phyloP scores from a whole-genome alignment of 92 coral and sea anemone genomes.

The Palythoa caribaeorum region DNA sequence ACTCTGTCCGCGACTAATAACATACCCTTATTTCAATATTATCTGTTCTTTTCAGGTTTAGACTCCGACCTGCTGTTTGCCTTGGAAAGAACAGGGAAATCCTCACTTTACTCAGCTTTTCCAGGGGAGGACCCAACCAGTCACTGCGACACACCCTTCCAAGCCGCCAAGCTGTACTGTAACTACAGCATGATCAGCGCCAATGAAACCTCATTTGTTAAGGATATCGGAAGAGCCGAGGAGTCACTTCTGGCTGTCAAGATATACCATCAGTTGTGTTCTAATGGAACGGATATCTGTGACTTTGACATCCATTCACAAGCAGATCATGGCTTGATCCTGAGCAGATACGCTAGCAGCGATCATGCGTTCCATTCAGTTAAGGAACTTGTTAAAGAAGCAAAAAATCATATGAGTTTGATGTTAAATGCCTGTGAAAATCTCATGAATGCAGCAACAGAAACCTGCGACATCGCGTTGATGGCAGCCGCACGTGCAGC shows the following conservation, averaged over 20 bases:
- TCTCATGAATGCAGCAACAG: slow-evolving; percentile 16
- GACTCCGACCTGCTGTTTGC: slow-evolving; percentile 15
- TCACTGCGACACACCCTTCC: slow-evolving; percentile 23
- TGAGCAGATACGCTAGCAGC: slow-evolving; percentile 23
- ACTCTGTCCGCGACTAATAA: no score
- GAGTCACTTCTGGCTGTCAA: slow-evolving; percentile 39
- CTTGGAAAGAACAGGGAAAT: slow-evolving; percentile 9
- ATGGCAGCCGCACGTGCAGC: slow-evolving; percentile 10
- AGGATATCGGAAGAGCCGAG: slow-evolving; percentile 35
- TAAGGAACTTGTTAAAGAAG: slow-evolving; percentile 8
- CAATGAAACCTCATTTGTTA: slow-evolving; percentile 28
- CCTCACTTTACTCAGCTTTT: neutral
- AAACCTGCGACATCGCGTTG: slow-evolving; percentile 17
- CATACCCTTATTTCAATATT: no score
- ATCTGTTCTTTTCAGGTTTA: slow-evolving; percentile 11
- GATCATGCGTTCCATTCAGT: slow-evolving; percentile 6
- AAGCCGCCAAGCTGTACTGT: slow-evolving; percentile 35
- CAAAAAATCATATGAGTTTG: slow-evolving; percentile 15
- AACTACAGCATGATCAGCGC: slow-evolving; percentile 38
- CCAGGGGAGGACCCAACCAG: slow-evolving; percentile 7
- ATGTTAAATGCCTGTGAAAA: slow-evolving; percentile 33
- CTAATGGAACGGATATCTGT: slow-evolving; percentile 7
- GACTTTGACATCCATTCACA: slow-evolving; percentile 3
- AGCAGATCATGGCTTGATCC: slow-evolving; percentile 17
- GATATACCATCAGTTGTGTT: slow-evolving; percentile 25